Conservation (phyloP, 2,888 invertebrate species). For the Drosophila antonietae region DNA sequence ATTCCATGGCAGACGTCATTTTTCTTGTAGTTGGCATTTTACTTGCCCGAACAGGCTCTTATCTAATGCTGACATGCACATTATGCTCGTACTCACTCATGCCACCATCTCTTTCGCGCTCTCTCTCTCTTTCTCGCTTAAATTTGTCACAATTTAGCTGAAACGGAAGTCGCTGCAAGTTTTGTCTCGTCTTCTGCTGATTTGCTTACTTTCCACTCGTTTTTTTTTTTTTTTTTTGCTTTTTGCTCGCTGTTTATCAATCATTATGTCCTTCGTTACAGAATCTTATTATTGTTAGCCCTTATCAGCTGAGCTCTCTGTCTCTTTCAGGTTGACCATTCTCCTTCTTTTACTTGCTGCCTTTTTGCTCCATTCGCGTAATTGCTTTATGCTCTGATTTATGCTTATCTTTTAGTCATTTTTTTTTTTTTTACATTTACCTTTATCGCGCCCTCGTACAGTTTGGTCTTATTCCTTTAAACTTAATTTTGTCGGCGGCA, state of each 20-base stretch:
- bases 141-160: slow-evolving; percentile 72
- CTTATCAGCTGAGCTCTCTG: slow-evolving; percentile 30
- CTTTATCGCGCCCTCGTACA: slow-evolving; percentile 50
- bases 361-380: slow-evolving; percentile 48
- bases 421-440: slow-evolving; percentile 75
- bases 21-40: slow-evolving; percentile 36
- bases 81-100: slow-evolving; percentile 41
- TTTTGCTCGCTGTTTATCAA: slow-evolving; percentile 60
- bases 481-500: slow-evolving; percentile 46
- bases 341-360: slow-evolving; percentile 14
- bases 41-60: slow-evolving; percentile 36
- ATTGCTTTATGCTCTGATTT: slow-evolving; percentile 75
- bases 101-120: neutral
- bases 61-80: slow-evolving; percentile 71
- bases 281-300: slow-evolving; percentile 65
- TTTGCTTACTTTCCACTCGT: slow-evolving; percentile 8
- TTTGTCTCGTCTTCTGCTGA: slow-evolving; percentile 14
- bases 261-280: slow-evolving; percentile 68
- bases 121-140: slow-evolving; percentile 13
- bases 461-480: slow-evolving; percentile 68
- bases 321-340: neutral
- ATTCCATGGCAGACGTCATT: slow-evolving; percentile 19
- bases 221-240: neutral
- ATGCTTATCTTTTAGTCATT: slow-evolving; percentile 72
- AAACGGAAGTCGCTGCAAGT: slow-evolving; percentile 40